Evolutionary conservation across 2,888 invertebrate species (phyloP).

Genomic region (Neocrepidodera transversa): DNA sequence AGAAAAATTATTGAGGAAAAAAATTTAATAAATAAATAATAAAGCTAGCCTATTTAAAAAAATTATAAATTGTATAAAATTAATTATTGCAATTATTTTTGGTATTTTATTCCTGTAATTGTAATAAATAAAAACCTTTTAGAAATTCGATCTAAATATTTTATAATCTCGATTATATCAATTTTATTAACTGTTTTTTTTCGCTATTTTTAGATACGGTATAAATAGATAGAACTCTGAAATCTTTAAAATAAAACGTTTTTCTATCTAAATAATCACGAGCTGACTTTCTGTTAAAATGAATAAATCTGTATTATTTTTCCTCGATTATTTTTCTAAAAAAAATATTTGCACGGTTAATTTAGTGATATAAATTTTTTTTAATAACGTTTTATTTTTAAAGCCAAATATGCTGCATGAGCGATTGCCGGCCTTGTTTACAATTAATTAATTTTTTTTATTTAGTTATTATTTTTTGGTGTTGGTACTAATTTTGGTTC

Average conservation of each 20-base stretch:
- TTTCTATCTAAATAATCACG: background rate
- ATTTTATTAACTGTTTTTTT: constrained; percentile 21
- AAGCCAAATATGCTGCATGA: constrained; percentile 16
- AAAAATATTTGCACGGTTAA: constrained; percentile 1
- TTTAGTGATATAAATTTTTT: no score
- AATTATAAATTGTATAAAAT: no score
- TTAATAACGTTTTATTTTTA: constrained; percentile 1
- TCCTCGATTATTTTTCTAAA: background rate
- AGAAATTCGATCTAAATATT: no score
- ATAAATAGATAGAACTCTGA: background rate
- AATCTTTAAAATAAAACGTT: background rate
- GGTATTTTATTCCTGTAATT: no score
- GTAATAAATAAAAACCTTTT: no score
- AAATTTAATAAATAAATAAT: no score
- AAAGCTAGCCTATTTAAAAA: no score
- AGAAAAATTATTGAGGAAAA: constrained; percentile 17
- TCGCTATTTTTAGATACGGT: constrained; percentile 21
- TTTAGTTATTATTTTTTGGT: constrained; percentile 38
- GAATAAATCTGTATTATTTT: background rate
- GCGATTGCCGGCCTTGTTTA: constrained; percentile 33
- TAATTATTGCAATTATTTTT: no score
- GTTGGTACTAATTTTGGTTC: constrained; percentile 44
- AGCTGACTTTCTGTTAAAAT: background rate
- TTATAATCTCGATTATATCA: constrained; percentile 16
- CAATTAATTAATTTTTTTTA: constrained; percentile 31